Evolutionary conservation across 2,797 vertebrate species (phyloP).

Genomic region (Pseudochirops cupreus): DNA sequence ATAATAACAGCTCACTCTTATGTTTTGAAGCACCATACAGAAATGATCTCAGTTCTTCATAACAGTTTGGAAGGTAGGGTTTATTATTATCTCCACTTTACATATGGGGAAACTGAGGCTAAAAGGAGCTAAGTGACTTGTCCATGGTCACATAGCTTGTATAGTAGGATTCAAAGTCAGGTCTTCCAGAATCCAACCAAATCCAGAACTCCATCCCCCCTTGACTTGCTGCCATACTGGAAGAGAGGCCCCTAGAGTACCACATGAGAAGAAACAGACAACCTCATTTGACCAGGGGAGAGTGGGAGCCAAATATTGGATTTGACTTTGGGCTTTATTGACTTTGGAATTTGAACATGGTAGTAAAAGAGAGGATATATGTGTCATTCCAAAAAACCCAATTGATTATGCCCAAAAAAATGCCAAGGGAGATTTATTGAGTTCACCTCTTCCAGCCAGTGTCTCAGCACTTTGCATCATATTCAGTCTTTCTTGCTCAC

Average conservation of each 20-base stretch:
- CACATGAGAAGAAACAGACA: slow-evolving; percentile 29
- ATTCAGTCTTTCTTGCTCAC: not conserved
- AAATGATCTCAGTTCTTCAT: not conserved
- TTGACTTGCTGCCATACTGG: not conserved
- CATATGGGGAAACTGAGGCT: not conserved
- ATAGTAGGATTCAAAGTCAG: not conserved
- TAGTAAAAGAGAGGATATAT: not conserved
- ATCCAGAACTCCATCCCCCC: not conserved
- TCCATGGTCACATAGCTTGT: not conserved
- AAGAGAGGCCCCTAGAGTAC: slow-evolving; percentile 26
- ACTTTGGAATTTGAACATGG: slow-evolving; percentile 49
- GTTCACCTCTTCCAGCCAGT: not conserved
- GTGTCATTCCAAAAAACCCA: slow-evolving; percentile 49
- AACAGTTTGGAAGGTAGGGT: not conserved
- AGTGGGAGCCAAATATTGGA: slow-evolving; percentile 36
- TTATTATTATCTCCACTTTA: not conserved
- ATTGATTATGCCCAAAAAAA: not conserved
- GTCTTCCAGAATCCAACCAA: not conserved
- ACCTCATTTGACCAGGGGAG: slow-evolving; percentile 34
- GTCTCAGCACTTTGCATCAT: not conserved
- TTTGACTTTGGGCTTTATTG: slow-evolving; percentile 63
- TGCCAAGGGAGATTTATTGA: not conserved
- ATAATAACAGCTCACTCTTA: not conserved
- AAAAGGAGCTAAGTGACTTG: not conserved
- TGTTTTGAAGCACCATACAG: not conserved